Evolutionary conservation across 2,797 vertebrate genomes (phyloP), one percentile per base, ranked within the genome.

Genomic region (Hydrolagus colliei): DNA sequence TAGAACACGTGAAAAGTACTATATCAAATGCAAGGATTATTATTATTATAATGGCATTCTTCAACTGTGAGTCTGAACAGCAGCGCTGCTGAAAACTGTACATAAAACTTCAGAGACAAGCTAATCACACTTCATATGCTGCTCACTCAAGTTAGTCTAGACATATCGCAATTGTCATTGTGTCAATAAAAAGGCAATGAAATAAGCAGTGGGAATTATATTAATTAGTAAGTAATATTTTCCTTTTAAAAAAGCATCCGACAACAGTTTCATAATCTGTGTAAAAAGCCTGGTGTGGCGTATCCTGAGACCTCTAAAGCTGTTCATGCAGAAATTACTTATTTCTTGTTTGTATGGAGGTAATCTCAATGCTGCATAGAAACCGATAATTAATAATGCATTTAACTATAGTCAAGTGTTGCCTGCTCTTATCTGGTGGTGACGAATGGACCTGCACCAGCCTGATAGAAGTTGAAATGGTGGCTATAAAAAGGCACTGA

Each of bases 381-480:
- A 52, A n/a, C 79, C 41, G 8, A 84, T 71, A 84, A 84, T 68
- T 84, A 84, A 84, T 84, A 67, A 71, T 84, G 32, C 32, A 84
- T 84, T 84, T 18, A 84, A 84, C 79, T 12, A 71, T 2, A 71
- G 79, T 84, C 79, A 84, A 14, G 79, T 61, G 75, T 11, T 20
- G 75, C 75, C 18, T 77, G 75, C 35, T 68, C 32, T 84, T 84
- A 84, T 84, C 79, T 68, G 65, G 18, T 41, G 65, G 35, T 16
- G 16, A 84, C 35, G 32, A 71, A 68, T 84, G 32, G 68, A 71
- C 35, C 79, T 84, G 79, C 62, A 84, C 63, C 35, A 32, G 18
- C 32, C 79, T 84, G 79, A 71, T 84, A 80, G 22, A 67, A 27
- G 62, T 67, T 67, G 62, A 80, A 52, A 80, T 84, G 32, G 79